Conservation (phyloP, 2,113 vertebrate species). For the Nothoprocta perdicaria region DNA sequence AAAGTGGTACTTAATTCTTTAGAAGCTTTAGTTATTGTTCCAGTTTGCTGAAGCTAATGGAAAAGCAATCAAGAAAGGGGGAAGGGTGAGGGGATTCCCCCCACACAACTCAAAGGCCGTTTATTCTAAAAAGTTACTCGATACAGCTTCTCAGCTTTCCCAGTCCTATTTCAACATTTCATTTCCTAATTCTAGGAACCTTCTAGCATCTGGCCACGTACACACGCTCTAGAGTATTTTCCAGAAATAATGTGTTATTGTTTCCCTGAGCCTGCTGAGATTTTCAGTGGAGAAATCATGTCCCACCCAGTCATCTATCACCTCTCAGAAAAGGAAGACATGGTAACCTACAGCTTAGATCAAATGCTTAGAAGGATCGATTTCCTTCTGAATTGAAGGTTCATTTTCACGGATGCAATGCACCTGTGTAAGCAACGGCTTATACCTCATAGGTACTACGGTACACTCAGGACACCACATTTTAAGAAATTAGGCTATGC, state of each 20-base stretch:
- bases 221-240: not conserved
- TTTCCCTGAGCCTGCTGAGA: not conserved
- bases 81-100: not conserved
- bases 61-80: not conserved
- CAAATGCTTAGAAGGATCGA: not conserved
- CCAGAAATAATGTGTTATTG: not conserved
- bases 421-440: not conserved
- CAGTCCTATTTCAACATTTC: not conserved
- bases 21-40: rapidly evolving
- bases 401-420: not conserved
- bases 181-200: not conserved
- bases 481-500: not conserved
- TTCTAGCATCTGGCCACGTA: not conserved
- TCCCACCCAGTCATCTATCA: not conserved
- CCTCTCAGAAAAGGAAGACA: not conserved
- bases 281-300: not conserved
- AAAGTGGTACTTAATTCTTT: not conserved
- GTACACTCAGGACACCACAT: not conserved
- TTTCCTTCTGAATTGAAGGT: too few relatives aligned
- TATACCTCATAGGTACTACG: not conserved
- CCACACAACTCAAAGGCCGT: not conserved
- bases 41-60: not conserved
- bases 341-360: not conserved
- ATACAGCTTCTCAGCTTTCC: not conserved
- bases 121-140: not conserved